A percentile compares a stretch with the other conserved stretches of the same genome.
These are phyloP conservation scores for Nothobranchius kuhntae DNA, from an alignment of 2,113 vertebrate genomes.

Conservation along the genomic window DNA sequence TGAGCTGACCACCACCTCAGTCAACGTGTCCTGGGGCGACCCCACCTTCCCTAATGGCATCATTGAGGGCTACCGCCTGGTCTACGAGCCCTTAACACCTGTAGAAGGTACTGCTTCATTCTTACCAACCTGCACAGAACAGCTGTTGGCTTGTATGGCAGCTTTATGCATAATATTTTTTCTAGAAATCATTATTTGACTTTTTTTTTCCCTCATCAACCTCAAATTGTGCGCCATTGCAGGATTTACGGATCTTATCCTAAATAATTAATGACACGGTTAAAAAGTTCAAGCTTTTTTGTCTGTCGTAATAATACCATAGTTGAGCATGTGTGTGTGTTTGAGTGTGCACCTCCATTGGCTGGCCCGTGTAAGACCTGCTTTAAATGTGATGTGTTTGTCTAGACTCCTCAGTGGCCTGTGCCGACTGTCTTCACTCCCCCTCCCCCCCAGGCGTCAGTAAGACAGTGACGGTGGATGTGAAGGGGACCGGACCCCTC, in stretches of 20 bases:
- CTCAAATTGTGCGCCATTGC: slow-evolving; percentile 28
- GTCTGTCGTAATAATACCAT: slow-evolving; percentile 32
- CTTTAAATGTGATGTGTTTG: slow-evolving; percentile 76
- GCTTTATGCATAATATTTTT: slow-evolving; percentile 25
- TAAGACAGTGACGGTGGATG: slow-evolving; percentile 96
- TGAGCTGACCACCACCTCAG: slow-evolving; percentile 95
- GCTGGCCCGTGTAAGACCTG: slow-evolving; percentile 57
- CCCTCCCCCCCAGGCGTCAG: slow-evolving; percentile 88
- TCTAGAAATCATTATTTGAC: no score
- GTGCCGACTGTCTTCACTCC: slow-evolving; percentile 79
- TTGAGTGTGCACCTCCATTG: slow-evolving; percentile 45
- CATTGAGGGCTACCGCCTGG: slow-evolving; percentile 90
- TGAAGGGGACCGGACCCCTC: slow-evolving; percentile 88
- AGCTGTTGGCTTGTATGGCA: slow-evolving; percentile 25
- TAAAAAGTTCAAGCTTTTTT: slow-evolving; percentile 15
- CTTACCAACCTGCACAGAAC: neutral
- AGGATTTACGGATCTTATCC: slow-evolving; percentile 10
- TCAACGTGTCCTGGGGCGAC: slow-evolving; percentile 96
- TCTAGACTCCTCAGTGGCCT: slow-evolving; percentile 79
- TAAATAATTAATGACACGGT: slow-evolving; percentile 13
- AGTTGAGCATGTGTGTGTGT: slow-evolving; percentile 27
- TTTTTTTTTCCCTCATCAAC: slow-evolving; percentile 2
- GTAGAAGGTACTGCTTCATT: slow-evolving; percentile 84
- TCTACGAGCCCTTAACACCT: slow-evolving; percentile 92
- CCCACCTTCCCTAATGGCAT: slow-evolving; percentile 91